Base-by-base conservation (phyloP, 2,113 vertebrate genomes). In the Cisticola juncidis region DNA sequence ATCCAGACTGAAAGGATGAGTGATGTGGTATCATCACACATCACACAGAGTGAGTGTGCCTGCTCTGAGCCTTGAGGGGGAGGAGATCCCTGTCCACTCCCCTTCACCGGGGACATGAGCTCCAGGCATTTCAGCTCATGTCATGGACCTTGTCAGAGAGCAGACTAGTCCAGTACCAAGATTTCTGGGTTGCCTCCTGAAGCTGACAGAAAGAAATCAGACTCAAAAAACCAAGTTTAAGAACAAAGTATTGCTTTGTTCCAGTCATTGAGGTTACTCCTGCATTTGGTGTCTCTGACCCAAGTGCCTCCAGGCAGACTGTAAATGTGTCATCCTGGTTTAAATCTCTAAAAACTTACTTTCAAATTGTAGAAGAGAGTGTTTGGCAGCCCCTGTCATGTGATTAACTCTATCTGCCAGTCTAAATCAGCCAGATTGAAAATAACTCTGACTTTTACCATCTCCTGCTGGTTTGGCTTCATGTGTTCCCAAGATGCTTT, bases 31-130 rank as follows among this genome's bases (percentile, higher is more conserved):
- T 19, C 56, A 45, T 54, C 21, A 14, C 26, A 16, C 22, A n/a
- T n/a, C 54, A 16, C 57, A 60, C 10, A 20, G 5, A 19, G 31
- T 0, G 0, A 38, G 38, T 25, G 26, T 44, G 26, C 50, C 31
- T 56, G 36, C 23, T 31, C 18, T 40, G 65, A 25, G 64, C 33
- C 38, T 9, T 29, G 16, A 29, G 4, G 0, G 0, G 31, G 6
- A 33, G 26, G 48, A 80, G 44, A 76, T 64, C 26, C 9, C 0
- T 35, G 45, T 38, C 17, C 24, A 60, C 1, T 9, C 12, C 19
- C 9, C 5, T 84, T 51, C 18, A 35, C 9, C 71, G 11, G 35
- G 42, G 12, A 10, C 26, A 20, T 8, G 11, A 58, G 35, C 36
- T 93, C n/a, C 66, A 54, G 53, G 5, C 11, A 12, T 70, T 71